Evolutionary conservation across 2,113 vertebrate genomes (phyloP).

Genomic region (Xiphias gladius): DNA sequence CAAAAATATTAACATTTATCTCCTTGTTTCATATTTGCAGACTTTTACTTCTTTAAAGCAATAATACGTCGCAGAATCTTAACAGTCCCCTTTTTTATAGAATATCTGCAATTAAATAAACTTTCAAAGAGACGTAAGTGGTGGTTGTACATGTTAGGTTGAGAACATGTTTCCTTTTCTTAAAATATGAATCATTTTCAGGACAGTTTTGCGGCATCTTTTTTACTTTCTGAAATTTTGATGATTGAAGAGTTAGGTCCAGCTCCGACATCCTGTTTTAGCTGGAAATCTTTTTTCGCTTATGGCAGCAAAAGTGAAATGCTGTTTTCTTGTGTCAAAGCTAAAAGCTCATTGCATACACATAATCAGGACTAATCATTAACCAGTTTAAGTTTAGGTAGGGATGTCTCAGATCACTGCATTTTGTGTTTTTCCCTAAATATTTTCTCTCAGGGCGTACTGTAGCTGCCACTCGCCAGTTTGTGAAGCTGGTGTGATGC

Average conservation of each 20-base stretch:
- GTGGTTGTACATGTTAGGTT: too few species aligned
- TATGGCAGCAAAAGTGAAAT: background rate
- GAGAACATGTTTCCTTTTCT: background rate
- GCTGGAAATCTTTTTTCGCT: background rate
- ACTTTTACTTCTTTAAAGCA: too few species aligned
- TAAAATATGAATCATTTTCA: background rate
- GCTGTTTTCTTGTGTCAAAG: background rate
- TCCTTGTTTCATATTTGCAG: too few species aligned
- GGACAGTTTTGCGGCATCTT: background rate
- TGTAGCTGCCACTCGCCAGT: background rate
- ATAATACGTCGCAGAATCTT: too few species aligned
- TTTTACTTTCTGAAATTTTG: background rate
- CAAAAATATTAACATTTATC: too few species aligned
- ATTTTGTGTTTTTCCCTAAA: background rate
- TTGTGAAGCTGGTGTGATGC: constrained; percentile 23
- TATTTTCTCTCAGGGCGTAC: background rate
- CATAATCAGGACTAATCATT: background rate
- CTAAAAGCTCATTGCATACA: background rate
- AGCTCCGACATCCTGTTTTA: background rate
- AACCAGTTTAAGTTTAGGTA: background rate
- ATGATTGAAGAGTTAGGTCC: background rate
- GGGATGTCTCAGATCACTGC: background rate
- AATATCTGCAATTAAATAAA: background rate
- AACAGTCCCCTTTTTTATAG: too few species aligned
- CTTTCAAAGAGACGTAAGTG: too few species aligned